These are phyloP conservation scores for Sterrhoptilus dennistouni DNA, from an alignment of 2,113 vertebrate genomes.

Conservation along the genomic window DNA sequence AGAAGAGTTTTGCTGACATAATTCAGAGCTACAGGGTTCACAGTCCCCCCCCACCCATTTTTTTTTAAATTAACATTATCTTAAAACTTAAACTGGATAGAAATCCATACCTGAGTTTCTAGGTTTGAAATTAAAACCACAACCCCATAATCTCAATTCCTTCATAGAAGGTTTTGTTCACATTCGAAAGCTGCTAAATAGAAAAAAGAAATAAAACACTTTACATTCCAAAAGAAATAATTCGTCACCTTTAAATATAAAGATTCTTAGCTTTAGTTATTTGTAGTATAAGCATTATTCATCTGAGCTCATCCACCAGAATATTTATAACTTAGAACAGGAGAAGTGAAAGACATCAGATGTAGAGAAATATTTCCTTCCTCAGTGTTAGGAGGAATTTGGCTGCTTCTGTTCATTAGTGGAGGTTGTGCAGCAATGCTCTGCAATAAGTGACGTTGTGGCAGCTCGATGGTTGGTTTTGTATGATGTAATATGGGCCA, in stretches of 20 bases:
- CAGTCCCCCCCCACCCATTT: rapidly evolving
- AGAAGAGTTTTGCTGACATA: background rate
- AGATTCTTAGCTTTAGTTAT: constrained; percentile 6
- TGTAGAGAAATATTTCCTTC: background rate
- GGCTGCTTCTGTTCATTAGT: background rate
- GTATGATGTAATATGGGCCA: background rate
- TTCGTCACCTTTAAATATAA: constrained; percentile 16
- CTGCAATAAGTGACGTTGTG: rapidly evolving
- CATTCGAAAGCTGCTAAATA: background rate
- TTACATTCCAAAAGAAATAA: background rate
- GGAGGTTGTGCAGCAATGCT: background rate
- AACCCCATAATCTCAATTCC: background rate
- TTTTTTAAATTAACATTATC: background rate
- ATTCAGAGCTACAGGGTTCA: background rate
- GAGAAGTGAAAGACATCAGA: constrained; percentile 11
- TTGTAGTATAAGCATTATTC: constrained; percentile 4
- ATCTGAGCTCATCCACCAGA: constrained; percentile 5
- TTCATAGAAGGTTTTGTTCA: background rate
- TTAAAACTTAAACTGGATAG: background rate
- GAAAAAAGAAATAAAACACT: background rate
- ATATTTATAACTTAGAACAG: constrained; percentile 32
- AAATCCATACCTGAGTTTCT: background rate
- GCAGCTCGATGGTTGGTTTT: background rate
- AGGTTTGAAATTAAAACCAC: background rate
- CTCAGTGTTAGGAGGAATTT: background rate